Conservation (phyloP, 2,797 vertebrate species). For the Lacerta agilis region DNA sequence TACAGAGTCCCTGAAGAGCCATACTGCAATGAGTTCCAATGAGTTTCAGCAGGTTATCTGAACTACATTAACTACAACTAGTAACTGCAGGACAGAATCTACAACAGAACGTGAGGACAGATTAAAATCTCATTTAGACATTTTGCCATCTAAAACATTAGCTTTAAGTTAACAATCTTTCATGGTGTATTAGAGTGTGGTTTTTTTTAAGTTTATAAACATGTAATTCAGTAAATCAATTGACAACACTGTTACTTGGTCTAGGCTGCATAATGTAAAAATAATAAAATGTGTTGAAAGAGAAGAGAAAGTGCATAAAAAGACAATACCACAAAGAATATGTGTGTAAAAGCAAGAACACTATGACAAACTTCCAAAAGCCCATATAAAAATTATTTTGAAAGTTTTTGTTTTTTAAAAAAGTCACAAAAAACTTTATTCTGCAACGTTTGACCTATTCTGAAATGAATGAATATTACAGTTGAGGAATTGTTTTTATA, state of each 20-base stretch:
- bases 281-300: conserved; percentile 70
- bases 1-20: conserved; percentile 82
- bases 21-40: conserved; percentile 60
- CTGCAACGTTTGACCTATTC: conserved; percentile 74
- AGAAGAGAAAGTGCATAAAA: conserved; percentile 52
- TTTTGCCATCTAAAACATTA: conserved; percentile 61
- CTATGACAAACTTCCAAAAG: conserved; percentile 73
- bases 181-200: conserved; percentile 74
- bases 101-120: conserved; percentile 53
- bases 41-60: conserved; percentile 74
- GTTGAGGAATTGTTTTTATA: conserved; percentile 71
- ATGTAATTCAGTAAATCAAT: conserved; percentile 67
- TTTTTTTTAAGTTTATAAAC: conserved; percentile 63
- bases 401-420: conserved; percentile 69
- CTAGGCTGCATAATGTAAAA: conserved; percentile 73
- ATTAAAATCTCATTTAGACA: conserved; percentile 37
- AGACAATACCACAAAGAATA: conserved; percentile 52
- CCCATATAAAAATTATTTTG: conserved; percentile 72
- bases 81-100: conserved; percentile 55
- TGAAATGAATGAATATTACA: conserved; percentile 77
- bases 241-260: conserved; percentile 76
- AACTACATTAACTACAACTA: conserved; percentile 59
- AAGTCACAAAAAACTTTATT: conserved; percentile 64
- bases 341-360: conserved; percentile 73
- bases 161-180: conserved; percentile 61